Conservation (phyloP, 2,797 vertebrate genomes). For the Chaunax sp. region DNA sequence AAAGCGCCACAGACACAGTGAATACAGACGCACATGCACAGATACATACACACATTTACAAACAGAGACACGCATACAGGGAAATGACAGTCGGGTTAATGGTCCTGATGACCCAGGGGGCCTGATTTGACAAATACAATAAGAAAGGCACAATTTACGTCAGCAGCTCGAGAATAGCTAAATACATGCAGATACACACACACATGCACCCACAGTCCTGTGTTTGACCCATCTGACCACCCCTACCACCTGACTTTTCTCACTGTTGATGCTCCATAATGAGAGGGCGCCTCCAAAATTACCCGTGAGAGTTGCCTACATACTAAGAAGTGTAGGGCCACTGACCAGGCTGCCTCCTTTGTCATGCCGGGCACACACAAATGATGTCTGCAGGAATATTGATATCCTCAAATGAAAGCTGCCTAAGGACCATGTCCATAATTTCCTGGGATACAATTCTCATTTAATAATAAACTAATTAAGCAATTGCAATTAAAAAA, state of each 20-base stretch:
- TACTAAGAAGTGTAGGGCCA: no score
- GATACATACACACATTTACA: neutral
- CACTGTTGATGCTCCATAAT: no score
- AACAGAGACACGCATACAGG: conserved; percentile 1
- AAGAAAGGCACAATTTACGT: conserved; percentile 54
- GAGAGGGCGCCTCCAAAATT: no score
- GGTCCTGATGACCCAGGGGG: conserved; percentile 40
- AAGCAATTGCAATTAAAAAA: conserved; percentile 2
- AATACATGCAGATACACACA: conserved; percentile 19
- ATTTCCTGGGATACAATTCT: neutral
- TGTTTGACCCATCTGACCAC: neutral
- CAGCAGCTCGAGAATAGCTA: conserved; percentile 50
- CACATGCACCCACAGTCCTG: conserved; percentile 1
- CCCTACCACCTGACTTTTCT: no score
- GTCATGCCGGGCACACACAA: neutral
- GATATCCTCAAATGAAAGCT: neutral
- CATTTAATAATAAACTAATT: conserved; percentile 17
- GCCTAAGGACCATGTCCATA: neutral
- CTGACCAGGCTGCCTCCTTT: no score
- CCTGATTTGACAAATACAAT: conserved; percentile 54
- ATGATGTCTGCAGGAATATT: neutral
- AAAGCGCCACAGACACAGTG: neutral
- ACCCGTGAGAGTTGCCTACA: no score
- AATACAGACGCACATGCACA: neutral
- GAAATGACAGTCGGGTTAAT: conserved; percentile 8